Evolutionary conservation across 2,888 invertebrate species (phyloP), one percentile per base, ranked within the genome.

Genomic region (Chrysina gloriosa): DNA sequence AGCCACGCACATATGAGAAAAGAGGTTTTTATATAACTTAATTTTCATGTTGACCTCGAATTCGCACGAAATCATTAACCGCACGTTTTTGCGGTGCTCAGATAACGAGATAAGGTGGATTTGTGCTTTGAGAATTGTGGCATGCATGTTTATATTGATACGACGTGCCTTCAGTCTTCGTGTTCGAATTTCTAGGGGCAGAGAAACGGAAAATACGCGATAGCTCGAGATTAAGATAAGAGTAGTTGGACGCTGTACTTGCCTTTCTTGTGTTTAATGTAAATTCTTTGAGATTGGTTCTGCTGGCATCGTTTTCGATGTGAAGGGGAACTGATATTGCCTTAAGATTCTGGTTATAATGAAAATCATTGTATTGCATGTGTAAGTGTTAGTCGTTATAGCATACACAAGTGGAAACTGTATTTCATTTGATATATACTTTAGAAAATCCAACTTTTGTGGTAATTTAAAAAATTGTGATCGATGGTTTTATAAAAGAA

Each of bases 31-130:
- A 25, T 14, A 25, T 23, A 25, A 9, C 29, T 58, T 39, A 58
- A 58, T 58, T 58, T 39, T 27, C 58, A 58, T 58, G 58, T 39
- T 58, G 58, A 58, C 58, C 58, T 58, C 58, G 58, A 58, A 58
- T 34, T 39, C 16, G 39, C 58, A 58, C 31, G 58, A 58, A 58
- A 58, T 58, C 39, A 31, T 39, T 58, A 58, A 58, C 58, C 34
- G 31, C 19, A 14, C 16, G 19, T 5, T 56, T 21, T 2, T 3
- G 19, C 52, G 31, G 9, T 31, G 31, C 31, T 14, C 16, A 9
- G 52, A 52, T 52, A 16, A 31, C 16, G 52, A 52, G 52, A 52
- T 52, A 52, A 19, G 6, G 31, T 9, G 4, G n/a, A 6, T 52
- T 31, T 52, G 6, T 31, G 7, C 19, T 9, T 14, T 9, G 19